A percentile compares a stretch with the other conserved stretches of the same genome.
Conservation (phyloP, 2,888 invertebrate genomes). For the Poecilobothrus nobilitatus region DNA sequence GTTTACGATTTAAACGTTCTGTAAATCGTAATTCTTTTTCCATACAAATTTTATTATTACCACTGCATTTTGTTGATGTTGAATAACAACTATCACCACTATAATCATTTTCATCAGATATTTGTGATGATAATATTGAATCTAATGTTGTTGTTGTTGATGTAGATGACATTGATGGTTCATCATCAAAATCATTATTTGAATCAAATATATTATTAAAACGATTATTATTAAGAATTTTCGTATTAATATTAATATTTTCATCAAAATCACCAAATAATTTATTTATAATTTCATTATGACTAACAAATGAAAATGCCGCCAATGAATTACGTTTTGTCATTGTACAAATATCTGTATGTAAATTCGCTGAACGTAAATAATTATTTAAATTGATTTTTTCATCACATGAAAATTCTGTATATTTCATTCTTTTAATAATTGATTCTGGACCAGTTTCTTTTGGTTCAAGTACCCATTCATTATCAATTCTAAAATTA, state of each 20-base stretch:
- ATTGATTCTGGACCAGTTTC: neutral
- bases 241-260: neutral
- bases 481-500: slow-evolving; percentile 65
- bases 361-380: slow-evolving; percentile 14
- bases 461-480: slow-evolving; percentile 64
- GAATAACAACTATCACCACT: slow-evolving; percentile 7
- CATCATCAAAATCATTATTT: slow-evolving; percentile 1
- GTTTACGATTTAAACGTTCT: slow-evolving; percentile 38
- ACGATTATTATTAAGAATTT: neutral
- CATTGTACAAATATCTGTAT: slow-evolving; percentile 19
- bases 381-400: slow-evolving; percentile 7
- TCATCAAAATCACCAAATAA: neutral
- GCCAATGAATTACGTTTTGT: neutral
- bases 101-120: slow-evolving; percentile 17
- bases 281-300: slow-evolving; percentile 6
- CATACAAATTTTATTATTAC: slow-evolving; percentile 19
- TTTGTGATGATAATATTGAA: slow-evolving; percentile 13
- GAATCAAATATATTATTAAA: neutral
- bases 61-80: slow-evolving; percentile 21
- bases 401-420: slow-evolving; percentile 5
- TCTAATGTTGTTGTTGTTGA: slow-evolving; percentile 15
- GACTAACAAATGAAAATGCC: slow-evolving; percentile 10
- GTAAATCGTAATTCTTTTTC: slow-evolving; percentile 13
- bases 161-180: slow-evolving; percentile 16
- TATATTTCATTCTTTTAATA: neutral